phyloP scores from a whole-genome alignment of 1,140 invertebrate genomes.

The Pollicipes pollicipes region DNA sequence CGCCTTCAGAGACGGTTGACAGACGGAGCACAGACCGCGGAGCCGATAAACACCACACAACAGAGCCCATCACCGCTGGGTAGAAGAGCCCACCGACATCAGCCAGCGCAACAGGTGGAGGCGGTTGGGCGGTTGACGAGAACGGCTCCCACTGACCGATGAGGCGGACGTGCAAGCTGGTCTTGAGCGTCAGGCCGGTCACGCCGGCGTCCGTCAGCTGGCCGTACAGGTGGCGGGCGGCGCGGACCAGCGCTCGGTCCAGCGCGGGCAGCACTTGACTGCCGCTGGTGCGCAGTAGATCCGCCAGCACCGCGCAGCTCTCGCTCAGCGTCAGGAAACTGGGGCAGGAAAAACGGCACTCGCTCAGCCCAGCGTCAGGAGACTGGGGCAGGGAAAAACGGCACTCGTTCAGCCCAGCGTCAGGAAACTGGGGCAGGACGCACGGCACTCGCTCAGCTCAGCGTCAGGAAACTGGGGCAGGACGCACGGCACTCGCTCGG shows the following conservation, averaged over 20 bases:
- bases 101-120: too few species aligned
- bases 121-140: conserved; percentile 29
- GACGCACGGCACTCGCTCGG: too few species aligned
- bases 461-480: too few species aligned
- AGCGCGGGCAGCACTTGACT: conserved; percentile 37
- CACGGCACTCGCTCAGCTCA: too few species aligned
- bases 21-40: background rate
- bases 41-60: too few species aligned
- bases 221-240: conserved; percentile 28
- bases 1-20: too few species aligned
- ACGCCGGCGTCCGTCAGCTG: conserved; percentile 31
- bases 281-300: conserved; percentile 37
- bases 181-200: conserved; percentile 35
- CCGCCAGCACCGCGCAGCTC: conserved; percentile 33
- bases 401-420: too few species aligned
- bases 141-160: conserved; percentile 24
- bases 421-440: too few species aligned
- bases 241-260: conserved; percentile 39
- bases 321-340: conserved; percentile 46
- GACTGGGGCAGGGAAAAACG: too few species aligned
- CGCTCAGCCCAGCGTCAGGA: too few species aligned
- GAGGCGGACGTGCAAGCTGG: conserved; percentile 43
- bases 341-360: conserved; percentile 10
- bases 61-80: too few species aligned
- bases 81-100: too few species aligned